These are phyloP conservation scores for Bactericera cockerelli DNA, from an alignment of 1,140 invertebrate species.

Conservation along the genomic window DNA sequence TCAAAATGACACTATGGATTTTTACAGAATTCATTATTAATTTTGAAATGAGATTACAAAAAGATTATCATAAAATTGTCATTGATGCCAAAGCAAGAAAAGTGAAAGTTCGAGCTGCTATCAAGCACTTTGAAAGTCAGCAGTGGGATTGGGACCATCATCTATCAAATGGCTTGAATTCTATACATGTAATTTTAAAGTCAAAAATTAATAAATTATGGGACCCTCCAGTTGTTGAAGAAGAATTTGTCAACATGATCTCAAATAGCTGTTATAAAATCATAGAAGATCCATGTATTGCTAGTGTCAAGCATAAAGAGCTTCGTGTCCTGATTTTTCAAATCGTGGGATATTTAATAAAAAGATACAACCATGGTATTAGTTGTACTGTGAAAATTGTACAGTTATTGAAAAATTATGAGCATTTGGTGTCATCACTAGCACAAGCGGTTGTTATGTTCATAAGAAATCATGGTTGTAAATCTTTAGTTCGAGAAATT, in stretches of 20 bases:
- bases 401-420: conserved; percentile 56
- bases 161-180: conserved; percentile 42
- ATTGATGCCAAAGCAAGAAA: conserved; percentile 20
- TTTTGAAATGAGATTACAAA: conserved; percentile 14
- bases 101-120: conserved; percentile 22
- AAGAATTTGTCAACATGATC: conserved; percentile 77
- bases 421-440: conserved; percentile 48
- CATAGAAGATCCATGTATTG: conserved; percentile 21
- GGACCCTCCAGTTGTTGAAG: conserved; percentile 64
- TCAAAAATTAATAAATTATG: conserved; percentile 55
- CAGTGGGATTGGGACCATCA: conserved; percentile 39
- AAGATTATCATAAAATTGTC: conserved; percentile 16
- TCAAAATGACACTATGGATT: conserved; percentile 22
- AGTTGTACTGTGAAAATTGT: conserved; percentile 45
- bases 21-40: conserved; percentile 15
- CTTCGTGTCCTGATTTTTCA: conserved; percentile 53
- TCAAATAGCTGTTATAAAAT: conserved; percentile 33
- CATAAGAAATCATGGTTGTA: conserved; percentile 42
- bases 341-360: conserved; percentile 63
- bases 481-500: conserved; percentile 49
- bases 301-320: conserved; percentile 38
- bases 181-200: conserved; percentile 45
- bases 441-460: conserved; percentile 47
- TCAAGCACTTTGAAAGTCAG: conserved; percentile 27
- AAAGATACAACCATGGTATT: conserved; percentile 60